A percentile compares a stretch with the other conserved stretches of the same genome.
phyloP scores from a whole-genome alignment of 92 coral and sea anemone genomes.

The Siderastrea siderea region DNA sequence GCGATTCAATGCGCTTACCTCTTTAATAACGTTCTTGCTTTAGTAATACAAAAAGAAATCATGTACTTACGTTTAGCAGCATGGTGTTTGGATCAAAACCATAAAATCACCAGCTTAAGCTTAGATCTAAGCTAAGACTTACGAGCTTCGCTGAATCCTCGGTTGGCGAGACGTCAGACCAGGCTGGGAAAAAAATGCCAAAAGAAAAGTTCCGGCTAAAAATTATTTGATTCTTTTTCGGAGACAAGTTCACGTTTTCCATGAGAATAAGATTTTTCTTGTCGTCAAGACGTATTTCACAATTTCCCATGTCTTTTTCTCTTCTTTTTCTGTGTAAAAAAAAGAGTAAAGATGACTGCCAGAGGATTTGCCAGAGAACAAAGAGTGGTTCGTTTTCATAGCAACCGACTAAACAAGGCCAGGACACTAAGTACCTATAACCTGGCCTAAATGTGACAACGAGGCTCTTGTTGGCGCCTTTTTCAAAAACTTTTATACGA shows the following conservation, averaged over 20 bases:
- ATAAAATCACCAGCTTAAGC: neutral
- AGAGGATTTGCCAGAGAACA: slow-evolving; percentile 18
- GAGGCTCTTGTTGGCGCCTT: neutral
- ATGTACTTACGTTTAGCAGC: slow-evolving; percentile 10
- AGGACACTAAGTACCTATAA: slow-evolving; percentile 8
- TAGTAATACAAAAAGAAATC: neutral
- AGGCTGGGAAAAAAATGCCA: too few relatives aligned
- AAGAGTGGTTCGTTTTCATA: neutral
- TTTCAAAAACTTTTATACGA: too few relatives aligned
- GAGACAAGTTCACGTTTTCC: neutral
- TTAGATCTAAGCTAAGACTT: too few relatives aligned
- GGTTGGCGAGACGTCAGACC: too few relatives aligned
- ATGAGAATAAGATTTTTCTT: neutral
- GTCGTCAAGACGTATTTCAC: neutral
- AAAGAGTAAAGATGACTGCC: neutral
- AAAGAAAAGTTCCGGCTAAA: neutral
- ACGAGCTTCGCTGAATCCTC: too few relatives aligned
- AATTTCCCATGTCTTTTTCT: neutral
- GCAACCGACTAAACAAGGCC: slow-evolving; percentile 20
- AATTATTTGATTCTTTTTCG: neutral
- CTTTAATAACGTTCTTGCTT: neutral
- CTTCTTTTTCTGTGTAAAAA: neutral
- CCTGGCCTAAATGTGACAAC: slow-evolving; percentile 10
- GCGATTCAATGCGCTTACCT: neutral
- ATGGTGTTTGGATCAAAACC: neutral